Evolutionary conservation across 2,797 vertebrate genomes (phyloP), one percentile per base, ranked within the genome.

Genomic region (Pteronotus mesoamericanus): DNA sequence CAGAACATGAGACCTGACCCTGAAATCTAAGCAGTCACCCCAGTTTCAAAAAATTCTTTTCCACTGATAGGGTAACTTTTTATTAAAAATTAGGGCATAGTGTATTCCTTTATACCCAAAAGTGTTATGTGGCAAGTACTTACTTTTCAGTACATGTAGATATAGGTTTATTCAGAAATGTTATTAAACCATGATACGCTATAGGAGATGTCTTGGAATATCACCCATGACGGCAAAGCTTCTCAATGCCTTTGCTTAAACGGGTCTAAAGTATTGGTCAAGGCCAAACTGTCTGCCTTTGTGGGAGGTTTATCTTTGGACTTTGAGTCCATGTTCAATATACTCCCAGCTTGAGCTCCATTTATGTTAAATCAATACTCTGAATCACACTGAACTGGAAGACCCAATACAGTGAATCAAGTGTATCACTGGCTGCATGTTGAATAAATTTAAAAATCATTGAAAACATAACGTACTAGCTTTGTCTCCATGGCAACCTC

Each of bases 121-220:
- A 61, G 46, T 64, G 3, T 61, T 68, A 34, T 2, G 16, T 84
- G 53, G 34, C 29, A 51, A 34, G 44, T 37, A 24, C n/a, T 88
- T 80, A 53, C 42, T n/a, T 94, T 85, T 85, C 37, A 84, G 34
- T 18, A 66, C 66, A 69, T 24, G 6, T 19, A 19, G 42, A 85
- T 92, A 93, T 95, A 42, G 37, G 64, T 93, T 69, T 87, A 64
- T 37, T 91, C 46, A 89, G 71, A 85, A 77, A 69, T 82, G 18
- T 29, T 74, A 61, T 86, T 77, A 85, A 66, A 29, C 42, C 59
- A 48, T 61, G 21, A 74, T 12, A 12, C 1, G 24, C 29, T 44
- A 21, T 6, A 68, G 32, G 53, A 55, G 29, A 74, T 7, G 12
- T 39, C 53, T 55, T 68, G 48, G 59, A 66, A 44, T 71, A 69